Base-by-base conservation (phyloP, 2,888 invertebrate genomes). In the Falcaria lacertinaria region DNA sequence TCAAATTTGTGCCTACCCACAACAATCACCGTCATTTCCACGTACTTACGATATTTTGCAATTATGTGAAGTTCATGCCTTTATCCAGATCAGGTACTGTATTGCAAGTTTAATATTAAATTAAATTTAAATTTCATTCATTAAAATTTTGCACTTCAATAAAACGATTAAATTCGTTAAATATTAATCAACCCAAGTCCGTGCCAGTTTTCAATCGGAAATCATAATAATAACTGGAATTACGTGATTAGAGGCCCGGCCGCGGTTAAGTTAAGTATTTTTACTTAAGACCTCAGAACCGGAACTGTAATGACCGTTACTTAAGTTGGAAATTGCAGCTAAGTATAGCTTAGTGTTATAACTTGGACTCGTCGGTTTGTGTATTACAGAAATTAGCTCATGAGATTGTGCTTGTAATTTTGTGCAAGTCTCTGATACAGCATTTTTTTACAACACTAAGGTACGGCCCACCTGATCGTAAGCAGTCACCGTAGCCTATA, bases 141-240 rank as follows among this genome's bases (percentile, higher is more conserved):
- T n/a, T n/a, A n/a, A n/a, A n/a, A n/a, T n/a, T n/a, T n/a, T n/a
- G n/a, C n/a, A n/a, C n/a, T n/a, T n/a, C n/a, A n/a, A n/a, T n/a
- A n/a, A n/a, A n/a, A n/a, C n/a, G n/a, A n/a, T n/a, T n/a, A 33
- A 40, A 39, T 42, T 32, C 15, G 3, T 17, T 35, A 7, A 37
- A 43, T 19, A 43, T 34, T 34, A 33, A 25, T 43, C 35, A 42
- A 33, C 33, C 57, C 38, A 14, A 77, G 47, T 76, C 25, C 76
- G 47, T 32, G 43, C 50, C 80, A 74, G 81, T 64, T 49, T 73
- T 74, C 73, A 79, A 77, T 81, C 71, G 64, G 62, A 64, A 56
- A 56, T 54, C 37, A 51, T 55, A 65, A 64, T 80, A 80, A 81
- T 80, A 70, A 81, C 77, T 71, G 59, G 70, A 64, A 81, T 85